Evolutionary conservation across 2,888 invertebrate species (phyloP), one percentile per base, ranked within the genome.

Genomic region (Plebejus argus): DNA sequence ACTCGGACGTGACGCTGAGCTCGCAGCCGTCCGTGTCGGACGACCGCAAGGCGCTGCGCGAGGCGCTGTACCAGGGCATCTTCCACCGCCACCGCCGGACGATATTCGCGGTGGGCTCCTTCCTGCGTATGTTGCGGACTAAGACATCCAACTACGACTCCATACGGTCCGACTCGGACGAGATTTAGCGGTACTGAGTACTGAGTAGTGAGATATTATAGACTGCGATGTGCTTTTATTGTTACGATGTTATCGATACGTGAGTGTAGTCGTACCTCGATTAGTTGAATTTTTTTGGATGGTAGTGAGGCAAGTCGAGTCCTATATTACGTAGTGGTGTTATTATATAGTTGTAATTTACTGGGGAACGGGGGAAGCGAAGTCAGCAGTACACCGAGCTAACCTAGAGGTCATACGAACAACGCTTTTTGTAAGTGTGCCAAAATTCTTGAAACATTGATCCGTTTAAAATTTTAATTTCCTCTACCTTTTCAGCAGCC

Each of bases 91-190:
- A 97, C 90, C 93, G 97, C 81, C 94, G 96, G 86, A 96, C 96
- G 79, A 97, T 97, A 83, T 96, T 97, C 86, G 97, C 96, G 8
- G 95, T 97, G 78, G 96, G 96, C 76, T 96, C 96, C 75, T 97
- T 97, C 87, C 91, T 97, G 79, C 95, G 96, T 81, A 96, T 97
- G 96, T 89, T 97, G 82, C 95, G 96, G 83, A 96, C 95, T 86
- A 96, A 96, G 88, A 96, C 96, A 85, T 96, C 96, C 79, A 96
- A 96, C 88, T 96, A 97, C 85, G 96, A 96, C 87, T 96, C 96
- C 76, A 96, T 97, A 89, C 95, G 96, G 82, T 95, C 94, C 49
- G 94, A 94, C 80, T 94, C 94, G 8, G 94, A 94, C 83, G 94
- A 94, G 82, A 94, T 94, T 88, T 94, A 94, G 92, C 92, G 87